Conservation (phyloP, 2,113 vertebrate genomes). For the Xyrauchen texanus region DNA sequence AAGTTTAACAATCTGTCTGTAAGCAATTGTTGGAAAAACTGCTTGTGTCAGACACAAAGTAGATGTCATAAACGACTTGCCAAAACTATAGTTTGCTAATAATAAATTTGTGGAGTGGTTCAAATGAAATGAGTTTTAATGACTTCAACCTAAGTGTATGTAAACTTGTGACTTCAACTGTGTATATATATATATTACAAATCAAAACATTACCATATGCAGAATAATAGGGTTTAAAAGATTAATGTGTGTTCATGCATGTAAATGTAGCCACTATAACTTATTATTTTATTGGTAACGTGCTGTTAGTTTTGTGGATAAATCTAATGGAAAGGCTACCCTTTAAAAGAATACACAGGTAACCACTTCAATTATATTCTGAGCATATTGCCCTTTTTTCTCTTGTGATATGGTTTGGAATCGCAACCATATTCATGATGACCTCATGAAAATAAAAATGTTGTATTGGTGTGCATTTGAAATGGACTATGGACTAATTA, state of each 20-base stretch:
- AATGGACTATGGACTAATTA: slow-evolving; percentile 36
- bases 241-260: slow-evolving; percentile 6
- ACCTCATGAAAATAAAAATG: background rate
- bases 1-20: too few relatives aligned
- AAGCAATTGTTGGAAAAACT: too few relatives aligned
- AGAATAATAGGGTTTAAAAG: background rate
- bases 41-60: too few relatives aligned
- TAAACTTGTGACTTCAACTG: too few relatives aligned
- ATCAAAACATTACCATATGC: background rate
- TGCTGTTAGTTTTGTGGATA: slow-evolving; percentile 31
- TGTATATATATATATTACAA: background rate
- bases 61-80: too few relatives aligned
- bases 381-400: slow-evolving; percentile 2
- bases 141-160: too few relatives aligned
- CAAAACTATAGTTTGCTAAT: too few relatives aligned
- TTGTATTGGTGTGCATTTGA: background rate
- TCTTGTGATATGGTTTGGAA: background rate
- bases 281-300: slow-evolving; percentile 9
- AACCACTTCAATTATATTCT: too few relatives aligned
- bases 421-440: background rate
- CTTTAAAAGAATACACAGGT: slow-evolving; percentile 25
- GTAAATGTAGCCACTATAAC: slow-evolving; percentile 19
- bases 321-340: slow-evolving; percentile 39
- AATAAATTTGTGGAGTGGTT: too few relatives aligned
- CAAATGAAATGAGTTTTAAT: too few relatives aligned